Base-by-base conservation (phyloP, 1,140 invertebrate genomes). In the Camponotus vicinus region DNA sequence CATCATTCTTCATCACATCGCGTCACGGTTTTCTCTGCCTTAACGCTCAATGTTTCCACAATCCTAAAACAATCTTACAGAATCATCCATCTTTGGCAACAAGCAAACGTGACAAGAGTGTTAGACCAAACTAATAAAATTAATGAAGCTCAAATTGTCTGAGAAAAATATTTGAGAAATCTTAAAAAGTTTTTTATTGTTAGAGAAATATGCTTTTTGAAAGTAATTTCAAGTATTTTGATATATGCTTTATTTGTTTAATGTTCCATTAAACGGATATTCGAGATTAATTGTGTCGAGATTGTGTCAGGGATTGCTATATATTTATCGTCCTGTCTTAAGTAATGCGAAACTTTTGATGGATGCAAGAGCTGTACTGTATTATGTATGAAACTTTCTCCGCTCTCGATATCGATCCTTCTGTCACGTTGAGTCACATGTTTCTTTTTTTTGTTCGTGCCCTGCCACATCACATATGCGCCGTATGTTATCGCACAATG, bases 401-500 rank as follows among this genome's bases (percentile, higher is more conserved):
- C 42, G 52, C n/a, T 77, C 85, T 8, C 21, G 52, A 42, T 70
- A 75, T 70, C 73, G 57, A 40, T 66, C 49, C 57, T 34, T 55
- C 59, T 71, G 27, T 40, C 52, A 37, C 49, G 67, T 86, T 89
- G 45, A 79, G 63, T 86, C 76, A 40, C 87, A 69, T 71, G 77
- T 45, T 83, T 73, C 40, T 64, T 78, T 78, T 78, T 49, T 80
- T 87, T 42, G 18, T 59, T 45, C 42, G 64, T 66, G 59, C 59
- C 69, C 83, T 73, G 27, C 86, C 76, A 78, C 76, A 89, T 89
- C 76, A 63, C 77, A 76, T 89, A 86, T 88, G 86, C 88, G 77
- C 27, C 64, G 49, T 86, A 75, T 64, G 83, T 90, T 90, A 90
- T 90, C 89, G 88, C 76, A 88, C 86, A 90, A 88, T 90, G 82